These are phyloP conservation scores for Tenebrio molitor DNA, from an alignment of 1,140 invertebrate species.

Conservation along the genomic window DNA sequence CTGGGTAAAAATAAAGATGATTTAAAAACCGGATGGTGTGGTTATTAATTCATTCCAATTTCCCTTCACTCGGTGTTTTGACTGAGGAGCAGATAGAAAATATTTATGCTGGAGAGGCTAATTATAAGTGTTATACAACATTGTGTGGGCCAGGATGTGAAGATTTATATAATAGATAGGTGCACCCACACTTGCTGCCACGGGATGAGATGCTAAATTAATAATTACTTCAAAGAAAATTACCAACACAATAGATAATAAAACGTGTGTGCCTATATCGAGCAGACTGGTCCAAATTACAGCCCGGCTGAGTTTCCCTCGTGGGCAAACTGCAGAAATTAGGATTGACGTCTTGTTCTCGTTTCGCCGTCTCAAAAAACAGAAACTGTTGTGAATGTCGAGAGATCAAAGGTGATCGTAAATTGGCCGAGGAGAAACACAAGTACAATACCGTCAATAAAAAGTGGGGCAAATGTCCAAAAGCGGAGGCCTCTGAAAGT, in stretches of 20 bases:
- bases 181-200: slow-evolving; percentile 18
- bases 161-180: slow-evolving; percentile 32
- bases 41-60: no score
- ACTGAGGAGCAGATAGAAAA: not conserved
- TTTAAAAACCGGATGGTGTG: no score
- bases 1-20: no score
- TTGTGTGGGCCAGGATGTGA: slow-evolving; percentile 16
- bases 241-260: slow-evolving; percentile 9
- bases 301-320: not conserved
- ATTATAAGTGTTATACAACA: slow-evolving; percentile 32
- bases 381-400: slow-evolving; percentile 1
- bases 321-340: slow-evolving; percentile 9
- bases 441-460: slow-evolving; percentile 6
- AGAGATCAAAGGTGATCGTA: slow-evolving; percentile 25
- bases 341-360: slow-evolving; percentile 12
- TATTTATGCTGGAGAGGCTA: slow-evolving; percentile 6
- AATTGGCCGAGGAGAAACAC: slow-evolving; percentile 7
- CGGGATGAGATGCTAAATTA: slow-evolving; percentile 26
- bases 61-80: not conserved
- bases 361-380: not conserved
- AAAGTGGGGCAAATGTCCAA: slow-evolving; percentile 36
- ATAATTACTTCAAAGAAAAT: slow-evolving; percentile 31
- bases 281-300: slow-evolving; percentile 20
- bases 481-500: slow-evolving; percentile 7
- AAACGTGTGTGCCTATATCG: not conserved